These are phyloP conservation scores for Passer montanus DNA, from an alignment of 2,113 vertebrate species.

Conservation along the genomic window DNA sequence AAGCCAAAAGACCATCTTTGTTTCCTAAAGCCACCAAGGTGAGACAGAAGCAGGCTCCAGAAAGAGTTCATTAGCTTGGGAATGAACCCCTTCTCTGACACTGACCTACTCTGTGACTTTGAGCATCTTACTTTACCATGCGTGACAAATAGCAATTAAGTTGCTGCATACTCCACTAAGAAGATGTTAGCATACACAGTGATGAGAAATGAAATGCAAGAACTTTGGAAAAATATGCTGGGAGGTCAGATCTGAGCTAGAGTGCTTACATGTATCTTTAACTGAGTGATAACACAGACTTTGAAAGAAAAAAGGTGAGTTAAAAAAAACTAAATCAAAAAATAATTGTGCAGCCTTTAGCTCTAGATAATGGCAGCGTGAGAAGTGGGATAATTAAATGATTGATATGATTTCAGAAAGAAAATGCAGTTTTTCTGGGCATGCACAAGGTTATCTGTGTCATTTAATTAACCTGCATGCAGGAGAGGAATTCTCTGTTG, in stretches of 20 bases:
- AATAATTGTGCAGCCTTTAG: constrained; percentile 56
- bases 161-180: constrained; percentile 22
- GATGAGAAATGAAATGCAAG: constrained; percentile 44
- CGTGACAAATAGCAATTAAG: constrained; percentile 61
- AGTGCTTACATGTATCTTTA: constrained; percentile 31
- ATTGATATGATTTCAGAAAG: constrained; percentile 70
- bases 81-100: constrained; percentile 15
- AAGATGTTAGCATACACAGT: constrained; percentile 36
- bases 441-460: constrained; percentile 73
- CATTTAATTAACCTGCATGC: constrained; percentile 71
- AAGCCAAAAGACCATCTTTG: background rate
- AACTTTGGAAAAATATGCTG: background rate
- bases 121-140: constrained; percentile 47
- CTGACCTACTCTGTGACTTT: constrained; percentile 55
- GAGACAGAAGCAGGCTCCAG: background rate
- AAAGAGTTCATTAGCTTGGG: constrained; percentile 23
- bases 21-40: constrained; percentile 4
- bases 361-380: constrained; percentile 45
- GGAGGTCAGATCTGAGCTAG: constrained; percentile 19
- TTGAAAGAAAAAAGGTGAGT: constrained; percentile 33
- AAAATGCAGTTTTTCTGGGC: constrained; percentile 42
- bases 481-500: constrained; percentile 60
- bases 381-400: constrained; percentile 70
- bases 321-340: constrained; percentile 58
- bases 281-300: constrained; percentile 38